These are phyloP conservation scores for Gymnocypris eckloni DNA, from an alignment of 2,797 vertebrate species.

Conservation along the genomic window DNA sequence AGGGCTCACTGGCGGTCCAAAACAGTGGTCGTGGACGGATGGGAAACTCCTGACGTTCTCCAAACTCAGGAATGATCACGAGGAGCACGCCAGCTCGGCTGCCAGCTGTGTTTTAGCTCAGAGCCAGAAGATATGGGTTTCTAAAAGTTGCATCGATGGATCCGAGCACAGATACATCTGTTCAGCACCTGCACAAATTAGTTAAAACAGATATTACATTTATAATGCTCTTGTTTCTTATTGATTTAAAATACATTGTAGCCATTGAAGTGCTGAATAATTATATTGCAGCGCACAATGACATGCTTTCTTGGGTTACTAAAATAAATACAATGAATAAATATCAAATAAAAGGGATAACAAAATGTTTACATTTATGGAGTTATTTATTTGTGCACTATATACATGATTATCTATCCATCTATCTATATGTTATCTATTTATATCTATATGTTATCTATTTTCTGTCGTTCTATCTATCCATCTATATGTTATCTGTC, in stretches of 20 bases:
- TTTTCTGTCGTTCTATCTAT: too few relatives aligned
- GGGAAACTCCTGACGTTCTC: slow-evolving; percentile 55
- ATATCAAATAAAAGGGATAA: background rate
- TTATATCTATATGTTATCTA: too few relatives aligned
- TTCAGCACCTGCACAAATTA: slow-evolving; percentile 50
- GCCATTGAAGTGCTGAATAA: background rate
- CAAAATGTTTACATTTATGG: background rate
- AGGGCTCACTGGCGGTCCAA: slow-evolving; percentile 60
- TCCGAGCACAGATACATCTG: slow-evolving; percentile 66
- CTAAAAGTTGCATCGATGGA: slow-evolving; percentile 55
- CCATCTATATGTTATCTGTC: too few relatives aligned
- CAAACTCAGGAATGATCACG: slow-evolving; percentile 57
- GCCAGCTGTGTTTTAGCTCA: slow-evolving; percentile 64
- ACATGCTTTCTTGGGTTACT: background rate
- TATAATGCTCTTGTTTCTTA: slow-evolving; percentile 15
- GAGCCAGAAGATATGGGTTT: slow-evolving; percentile 55
- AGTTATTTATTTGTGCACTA: slow-evolving; percentile 9
- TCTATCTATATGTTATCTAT: too few relatives aligned
- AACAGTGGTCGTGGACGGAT: slow-evolving; percentile 63
- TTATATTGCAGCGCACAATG: background rate
- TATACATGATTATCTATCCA: background rate
- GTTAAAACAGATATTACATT: slow-evolving; percentile 40
- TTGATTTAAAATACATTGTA: slow-evolving; percentile 3
- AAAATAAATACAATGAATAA: background rate
- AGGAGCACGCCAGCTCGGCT: background rate